Base-by-base conservation (phyloP, 1,140 invertebrate species). In the Philotrypesis tridentata region DNA sequence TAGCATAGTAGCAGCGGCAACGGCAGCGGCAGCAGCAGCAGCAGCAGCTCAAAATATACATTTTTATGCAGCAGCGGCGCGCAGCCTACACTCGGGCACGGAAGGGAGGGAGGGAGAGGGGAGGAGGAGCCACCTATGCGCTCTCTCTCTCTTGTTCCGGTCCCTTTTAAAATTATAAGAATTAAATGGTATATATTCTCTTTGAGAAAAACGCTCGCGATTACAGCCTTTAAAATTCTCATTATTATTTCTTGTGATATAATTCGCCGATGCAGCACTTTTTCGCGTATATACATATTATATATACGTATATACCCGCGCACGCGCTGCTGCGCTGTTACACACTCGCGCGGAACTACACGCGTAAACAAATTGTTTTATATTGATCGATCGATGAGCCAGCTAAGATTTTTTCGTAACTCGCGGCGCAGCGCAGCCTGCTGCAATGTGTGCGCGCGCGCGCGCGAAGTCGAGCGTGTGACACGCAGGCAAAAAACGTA, bases 181-280 rank as follows among this genome's bases (percentile, higher is more conserved):
- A 83, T 83, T 79, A 83, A 83, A 83, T 83, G 74, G 82, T 83
- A 83, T 83, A 83, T 83, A 79, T 76, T 79, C 77, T 83, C 79
- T 83, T n/a, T n/a, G n/a, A n/a, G n/a, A 60, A 70, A 74, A 83
- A 75, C 70, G 82, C 48, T 71, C 71, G 71, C 76, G 74, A 83
- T 83, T 83, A 83, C 31, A 25, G 14, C 78, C 67, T 82, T 82
- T 82, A 65, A 37, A 5, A 82, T 74, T 82, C 81, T 79, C 75
- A 73, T 82, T 82, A 82, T 78, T 78, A 72, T 79, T 82, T 82
- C 78, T 82, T 82, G 72, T 37, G n/a, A n/a, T 37, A 70, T 73
- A 78, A 65, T 78, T 78, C 68, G 75, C 48, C 33, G 65, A 40
- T 17, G 17, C 67, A 0, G 65, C 29, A 63, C 14, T 55, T 55